Percentiles rank a stretch among this genome's conserved stretches.
Conservation (phyloP, 2,888 invertebrate genomes). For the Pollenia griseotomentosa region DNA sequence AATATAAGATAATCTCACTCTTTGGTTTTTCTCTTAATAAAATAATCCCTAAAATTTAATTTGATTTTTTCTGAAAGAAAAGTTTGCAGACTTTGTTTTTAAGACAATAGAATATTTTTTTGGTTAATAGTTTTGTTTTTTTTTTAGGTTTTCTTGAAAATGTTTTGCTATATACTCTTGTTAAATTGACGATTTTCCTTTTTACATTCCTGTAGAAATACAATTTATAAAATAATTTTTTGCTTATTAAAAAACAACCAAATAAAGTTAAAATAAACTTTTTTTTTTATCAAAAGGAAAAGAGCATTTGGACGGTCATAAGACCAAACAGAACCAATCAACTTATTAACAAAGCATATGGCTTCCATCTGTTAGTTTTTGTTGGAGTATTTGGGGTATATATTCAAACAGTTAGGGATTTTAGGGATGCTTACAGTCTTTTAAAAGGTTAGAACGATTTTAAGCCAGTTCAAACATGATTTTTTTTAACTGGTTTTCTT, state of each 20-base stretch:
- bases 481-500: too few species aligned
- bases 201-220: not conserved
- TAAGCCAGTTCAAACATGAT: too few species aligned
- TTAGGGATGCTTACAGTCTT: not conserved
- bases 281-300: constrained; percentile 39
- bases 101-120: not conserved
- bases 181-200: constrained; percentile 4
- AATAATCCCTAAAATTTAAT: too few species aligned
- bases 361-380: constrained; percentile 37
- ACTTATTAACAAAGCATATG: constrained; percentile 48
- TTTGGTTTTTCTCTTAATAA: too few species aligned
- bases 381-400: not conserved
- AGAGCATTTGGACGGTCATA: constrained; percentile 37
- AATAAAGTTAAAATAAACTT: constrained; percentile 31
- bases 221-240: constrained; percentile 40
- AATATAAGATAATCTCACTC: too few species aligned
- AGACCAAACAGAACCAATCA: constrained; percentile 54
- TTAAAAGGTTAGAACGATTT: not conserved
- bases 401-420: not conserved
- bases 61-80: not conserved
- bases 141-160: not conserved
- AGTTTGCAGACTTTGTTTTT: not conserved
- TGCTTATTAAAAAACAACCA: constrained; percentile 46
- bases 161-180: constrained; percentile 22
- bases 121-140: not conserved